Evolutionary conservation across 2,888 invertebrate genomes (phyloP).

Genomic region (Eremobia ochroleuca): DNA sequence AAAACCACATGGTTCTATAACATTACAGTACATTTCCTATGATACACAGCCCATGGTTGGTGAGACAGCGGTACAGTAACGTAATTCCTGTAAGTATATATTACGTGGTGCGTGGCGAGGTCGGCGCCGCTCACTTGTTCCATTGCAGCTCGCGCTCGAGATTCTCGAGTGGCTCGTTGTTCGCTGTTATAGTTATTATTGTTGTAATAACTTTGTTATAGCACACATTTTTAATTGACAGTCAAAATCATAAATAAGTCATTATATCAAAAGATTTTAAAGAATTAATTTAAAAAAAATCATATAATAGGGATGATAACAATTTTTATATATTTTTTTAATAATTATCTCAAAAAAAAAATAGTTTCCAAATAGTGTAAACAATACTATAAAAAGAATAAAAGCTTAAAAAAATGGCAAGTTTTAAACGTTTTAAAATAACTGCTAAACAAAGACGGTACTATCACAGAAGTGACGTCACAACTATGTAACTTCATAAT

Average conservation of each 20-base stretch:
- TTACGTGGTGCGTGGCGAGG: conserved; percentile 62
- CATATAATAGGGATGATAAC: not conserved
- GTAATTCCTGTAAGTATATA: conserved; percentile 60
- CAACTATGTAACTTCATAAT: no score
- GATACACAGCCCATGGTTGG: conserved; percentile 34
- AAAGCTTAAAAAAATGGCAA: no score
- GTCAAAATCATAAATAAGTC: not conserved
- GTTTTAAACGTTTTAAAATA: not conserved
- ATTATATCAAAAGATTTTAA: not conserved
- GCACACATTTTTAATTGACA: not conserved
- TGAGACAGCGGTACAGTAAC: conserved; percentile 49
- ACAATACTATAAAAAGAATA: no score
- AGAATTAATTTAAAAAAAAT: not conserved
- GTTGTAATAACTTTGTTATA: conserved; percentile 38
- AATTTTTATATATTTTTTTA: no score
- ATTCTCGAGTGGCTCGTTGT: conserved; percentile 90
- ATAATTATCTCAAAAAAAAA: no score
- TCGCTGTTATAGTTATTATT: conserved; percentile 76
- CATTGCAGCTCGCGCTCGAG: conserved; percentile 88
- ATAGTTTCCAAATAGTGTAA: no score
- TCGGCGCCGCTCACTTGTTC: conserved; percentile 78
- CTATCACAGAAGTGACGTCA: no score
- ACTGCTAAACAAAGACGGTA: not conserved
- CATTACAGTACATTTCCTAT: not conserved
- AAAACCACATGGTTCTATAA: not conserved